Base-by-base conservation (phyloP, 2,113 vertebrate genomes). In the Gavialis gangeticus region DNA sequence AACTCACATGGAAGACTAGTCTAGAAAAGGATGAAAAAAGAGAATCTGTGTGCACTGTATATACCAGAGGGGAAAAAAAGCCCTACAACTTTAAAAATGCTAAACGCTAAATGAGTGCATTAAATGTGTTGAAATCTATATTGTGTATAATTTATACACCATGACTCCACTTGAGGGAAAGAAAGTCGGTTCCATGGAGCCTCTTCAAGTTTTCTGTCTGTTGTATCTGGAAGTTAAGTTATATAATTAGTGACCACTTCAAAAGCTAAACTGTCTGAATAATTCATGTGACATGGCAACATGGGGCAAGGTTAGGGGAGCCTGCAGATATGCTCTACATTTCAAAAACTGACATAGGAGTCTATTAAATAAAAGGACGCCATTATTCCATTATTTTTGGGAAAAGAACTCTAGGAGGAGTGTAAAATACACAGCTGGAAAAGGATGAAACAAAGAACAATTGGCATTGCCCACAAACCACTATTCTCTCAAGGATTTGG, bases 201-300 rank as follows among this genome's bases (percentile, higher is more conserved):
- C 28, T 79, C 79, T 94, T 93, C 59, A 58, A 84, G 69, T 89
- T 93, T 57, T 85, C 21, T 62, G 75, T 89, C 64, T 82, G n/a
- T 93, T 89, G 91, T 87, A 83, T 89, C 84, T 91, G 2, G 0
- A 54, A 90, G 55, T 76, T 94, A 96, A 95, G 87, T 91, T 84
- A n/a, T 76, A 55, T 92, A 94, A 96, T 96, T 96, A 95, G 82
- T 85, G 92, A 84, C 85, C 85, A 90, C 80, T 96, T 93, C 89
- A 95, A 96, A 96, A 94, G 85, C 30, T 81, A 91, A 92, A 91
- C 30, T 94, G 96, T 60, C 82, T 96, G 92, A 96, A 96, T 96
- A 93, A 96, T 96, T 94, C 90, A 96, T 92, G n/a, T 1, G 83
- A 77, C 34, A 75, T 0, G 2, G 81, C 58, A 93, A 94, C 76